These are phyloP conservation scores for Chlorodrepanis virens DNA, from an alignment of 2,113 vertebrate genomes.

Conservation along the genomic window DNA sequence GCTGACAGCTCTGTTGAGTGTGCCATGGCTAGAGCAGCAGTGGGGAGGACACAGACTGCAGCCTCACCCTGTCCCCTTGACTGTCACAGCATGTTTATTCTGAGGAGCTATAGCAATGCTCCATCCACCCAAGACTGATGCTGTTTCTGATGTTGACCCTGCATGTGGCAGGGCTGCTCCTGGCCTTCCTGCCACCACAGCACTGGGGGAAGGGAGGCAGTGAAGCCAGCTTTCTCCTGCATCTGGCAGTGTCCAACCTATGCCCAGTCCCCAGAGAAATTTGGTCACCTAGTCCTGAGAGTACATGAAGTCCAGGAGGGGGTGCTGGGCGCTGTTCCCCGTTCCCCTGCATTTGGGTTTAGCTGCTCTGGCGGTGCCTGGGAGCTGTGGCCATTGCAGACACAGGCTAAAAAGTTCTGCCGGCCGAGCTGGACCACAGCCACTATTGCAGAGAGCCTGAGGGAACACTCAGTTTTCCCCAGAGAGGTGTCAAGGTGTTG, in stretches of 20 bases:
- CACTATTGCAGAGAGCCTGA: background rate
- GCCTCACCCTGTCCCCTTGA: background rate
- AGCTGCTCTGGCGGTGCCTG: background rate
- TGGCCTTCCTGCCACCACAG: background rate
- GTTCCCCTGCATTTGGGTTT: accelerated
- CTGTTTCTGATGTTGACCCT: accelerated
- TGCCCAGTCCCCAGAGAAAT: background rate
- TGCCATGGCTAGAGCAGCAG: accelerated
- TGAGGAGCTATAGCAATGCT: background rate
- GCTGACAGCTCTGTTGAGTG: background rate
- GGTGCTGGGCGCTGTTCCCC: background rate
- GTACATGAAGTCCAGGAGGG: accelerated
- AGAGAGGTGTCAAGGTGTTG: background rate
- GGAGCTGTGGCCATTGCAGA: background rate
- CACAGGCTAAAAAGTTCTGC: background rate
- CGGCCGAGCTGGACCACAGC: accelerated
- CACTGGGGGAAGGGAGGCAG: background rate
- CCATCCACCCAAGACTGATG: accelerated
- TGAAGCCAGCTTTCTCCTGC: background rate
- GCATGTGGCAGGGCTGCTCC: accelerated
- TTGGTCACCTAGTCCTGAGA: accelerated
- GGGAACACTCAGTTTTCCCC: background rate
- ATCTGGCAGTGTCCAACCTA: accelerated
- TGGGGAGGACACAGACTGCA: background rate
- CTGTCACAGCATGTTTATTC: background rate